Evolutionary conservation across 2,797 vertebrate species (phyloP).

Genomic region (Catamblyrhynchus diadema): DNA sequence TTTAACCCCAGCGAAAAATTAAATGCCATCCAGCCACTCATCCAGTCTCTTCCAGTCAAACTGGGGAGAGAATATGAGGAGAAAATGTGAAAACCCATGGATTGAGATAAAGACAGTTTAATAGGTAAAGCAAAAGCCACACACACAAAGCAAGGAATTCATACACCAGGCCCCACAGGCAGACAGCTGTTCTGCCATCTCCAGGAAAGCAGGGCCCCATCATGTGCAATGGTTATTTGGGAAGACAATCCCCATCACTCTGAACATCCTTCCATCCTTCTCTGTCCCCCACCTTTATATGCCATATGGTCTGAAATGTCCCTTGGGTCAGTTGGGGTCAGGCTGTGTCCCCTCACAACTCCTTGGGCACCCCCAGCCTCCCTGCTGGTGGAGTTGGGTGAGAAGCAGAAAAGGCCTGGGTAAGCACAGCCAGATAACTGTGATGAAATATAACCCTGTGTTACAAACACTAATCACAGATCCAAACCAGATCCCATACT

Average conservation of each 20-base stretch:
- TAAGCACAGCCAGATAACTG: not conserved
- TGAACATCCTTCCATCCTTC: not conserved
- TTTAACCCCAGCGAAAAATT: not conserved
- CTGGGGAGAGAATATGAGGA: not conserved
- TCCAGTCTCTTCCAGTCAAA: not conserved
- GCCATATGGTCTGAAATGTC: not conserved
- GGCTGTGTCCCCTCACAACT: not conserved
- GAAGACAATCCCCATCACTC: not conserved
- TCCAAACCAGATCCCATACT: not conserved
- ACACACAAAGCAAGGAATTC: not conserved
- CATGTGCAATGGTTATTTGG: accelerated
- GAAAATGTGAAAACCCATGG: not conserved
- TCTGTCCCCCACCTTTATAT: not conserved
- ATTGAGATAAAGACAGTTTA: not conserved
- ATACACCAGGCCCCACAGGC: not conserved
- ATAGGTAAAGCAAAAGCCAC: not conserved
- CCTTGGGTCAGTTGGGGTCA: not conserved
- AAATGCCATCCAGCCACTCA: accelerated
- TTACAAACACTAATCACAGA: not conserved
- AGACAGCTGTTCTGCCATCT: not conserved
- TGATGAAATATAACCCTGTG: not conserved
- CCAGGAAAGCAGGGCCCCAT: too few species aligned
- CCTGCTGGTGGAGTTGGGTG: not conserved
- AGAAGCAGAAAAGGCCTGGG: not conserved
- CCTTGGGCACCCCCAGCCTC: not conserved